A percentile compares a stretch with the other conserved stretches of the same genome.
These are phyloP conservation scores for Notothenia rossii DNA, from an alignment of 2,113 vertebrate species.

Conservation along the genomic window DNA sequence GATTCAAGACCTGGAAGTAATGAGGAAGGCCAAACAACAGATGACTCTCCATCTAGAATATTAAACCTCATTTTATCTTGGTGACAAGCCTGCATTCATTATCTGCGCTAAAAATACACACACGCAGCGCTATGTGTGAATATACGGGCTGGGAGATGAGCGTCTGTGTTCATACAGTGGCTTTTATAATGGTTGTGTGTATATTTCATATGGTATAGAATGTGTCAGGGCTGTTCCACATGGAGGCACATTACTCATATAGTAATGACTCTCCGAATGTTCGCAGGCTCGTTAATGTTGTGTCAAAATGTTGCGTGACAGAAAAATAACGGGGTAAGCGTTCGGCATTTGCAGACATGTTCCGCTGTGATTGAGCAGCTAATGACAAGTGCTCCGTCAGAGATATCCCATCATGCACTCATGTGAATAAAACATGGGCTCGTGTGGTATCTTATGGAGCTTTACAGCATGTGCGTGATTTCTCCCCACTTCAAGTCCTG, in stretches of 20 bases:
- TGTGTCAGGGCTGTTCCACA: slow-evolving; percentile 41
- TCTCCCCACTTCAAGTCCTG: slow-evolving; percentile 37
- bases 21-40: slow-evolving; percentile 67
- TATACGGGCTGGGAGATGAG: not conserved
- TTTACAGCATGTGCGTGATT: slow-evolving; percentile 8
- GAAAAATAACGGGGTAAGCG: slow-evolving; percentile 36
- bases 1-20: slow-evolving; percentile 74
- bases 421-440: slow-evolving; percentile 66
- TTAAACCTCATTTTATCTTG: slow-evolving; percentile 70
- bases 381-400: slow-evolving; percentile 53
- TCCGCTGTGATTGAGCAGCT: slow-evolving; percentile 46
- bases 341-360: slow-evolving; percentile 25
- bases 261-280: slow-evolving; percentile 39
- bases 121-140: slow-evolving; percentile 24
- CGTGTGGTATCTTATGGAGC: slow-evolving; percentile 27
- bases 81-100: slow-evolving; percentile 67
- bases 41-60: slow-evolving; percentile 70
- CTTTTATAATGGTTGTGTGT: slow-evolving; percentile 34
- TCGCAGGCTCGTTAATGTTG: slow-evolving; percentile 30
- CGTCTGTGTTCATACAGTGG: slow-evolving; percentile 4
- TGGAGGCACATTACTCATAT: slow-evolving; percentile 14
- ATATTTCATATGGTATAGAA: slow-evolving; percentile 42
- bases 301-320: slow-evolving; percentile 47
- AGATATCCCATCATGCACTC: slow-evolving; percentile 30
- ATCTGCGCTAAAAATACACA: slow-evolving; percentile 58